These are phyloP conservation scores for Heterodera schachtii DNA, from an alignment of 1,140 invertebrate genomes.

Conservation along the genomic window DNA sequence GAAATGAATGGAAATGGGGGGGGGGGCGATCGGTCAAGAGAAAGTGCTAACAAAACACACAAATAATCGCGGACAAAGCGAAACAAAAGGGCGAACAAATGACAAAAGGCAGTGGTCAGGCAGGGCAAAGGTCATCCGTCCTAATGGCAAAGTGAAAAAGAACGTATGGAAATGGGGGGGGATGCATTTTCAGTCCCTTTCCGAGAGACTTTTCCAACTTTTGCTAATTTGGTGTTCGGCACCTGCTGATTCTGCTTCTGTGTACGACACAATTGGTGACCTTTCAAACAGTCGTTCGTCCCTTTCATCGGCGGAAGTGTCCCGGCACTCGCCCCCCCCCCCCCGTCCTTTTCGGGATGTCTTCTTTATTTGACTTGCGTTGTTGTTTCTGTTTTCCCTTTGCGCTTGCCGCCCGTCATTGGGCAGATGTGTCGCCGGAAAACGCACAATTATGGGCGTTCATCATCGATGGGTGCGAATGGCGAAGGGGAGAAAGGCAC, in stretches of 20 bases:
- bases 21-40: background rate
- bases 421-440: conserved; percentile 17
- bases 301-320: background rate
- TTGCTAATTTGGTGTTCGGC: background rate
- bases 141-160: background rate
- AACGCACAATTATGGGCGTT: conserved; percentile 8
- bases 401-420: conserved; percentile 1
- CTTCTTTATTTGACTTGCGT: background rate
- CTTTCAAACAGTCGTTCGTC: background rate
- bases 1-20: background rate
- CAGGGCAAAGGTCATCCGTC: background rate
- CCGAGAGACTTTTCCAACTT: background rate
- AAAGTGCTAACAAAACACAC: background rate
- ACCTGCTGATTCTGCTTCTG: background rate
- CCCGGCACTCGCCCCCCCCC: too few species aligned
- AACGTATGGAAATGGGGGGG: background rate
- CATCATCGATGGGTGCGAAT: background rate
- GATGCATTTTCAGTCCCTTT: background rate
- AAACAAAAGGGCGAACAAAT: background rate
- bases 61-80: background rate
- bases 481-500: background rate
- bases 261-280: background rate
- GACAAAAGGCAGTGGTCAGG: background rate
- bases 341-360: background rate
- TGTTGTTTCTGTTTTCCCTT: background rate